Base-by-base conservation (phyloP, 2,113 vertebrate genomes). In the Thryonomys swinderianus region DNA sequence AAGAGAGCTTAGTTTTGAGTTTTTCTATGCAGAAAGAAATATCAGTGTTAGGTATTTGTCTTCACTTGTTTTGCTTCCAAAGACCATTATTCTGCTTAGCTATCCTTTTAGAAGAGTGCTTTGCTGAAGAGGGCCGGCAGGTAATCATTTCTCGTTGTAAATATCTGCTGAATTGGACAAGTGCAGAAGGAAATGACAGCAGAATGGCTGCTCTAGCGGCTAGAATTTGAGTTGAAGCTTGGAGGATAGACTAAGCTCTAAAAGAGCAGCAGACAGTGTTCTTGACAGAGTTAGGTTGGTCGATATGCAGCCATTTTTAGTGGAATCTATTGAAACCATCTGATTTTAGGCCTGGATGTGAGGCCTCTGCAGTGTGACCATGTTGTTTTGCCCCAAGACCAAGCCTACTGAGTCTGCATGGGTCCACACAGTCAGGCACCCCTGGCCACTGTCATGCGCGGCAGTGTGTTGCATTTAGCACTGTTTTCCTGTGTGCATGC, bases 1-100 rank as follows among this genome's bases (percentile, higher is more conserved):
- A 78, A 90, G 95, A 64, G 74, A 57, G 76, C 34, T 2, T 81
- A 94, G 71, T 92, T 97, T 62, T 88, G 88, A 59, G 59, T 37
- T 93, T 96, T 37, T 92, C 48, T 78, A 14, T 82, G 91, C 59
- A 91, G 23, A 95, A 90, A 76, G 64, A 94, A 95, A 78, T 82
- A 74, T 85, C 84, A 67, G 59, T 79, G 85, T 94, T 88, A 95
- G 73, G 55, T 42, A 14, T 88, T 90, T 82, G 20, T 88, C 69
- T 42, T 93, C 10, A 55, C 40, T 78, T 69, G 30, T 74, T 83
- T 92, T 78, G 69, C 37, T 90, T 90, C 73, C 55, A 10, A 74
- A 93, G 90, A 84, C 64, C n/a, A 17, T 94, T 94, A 55, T 71
- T 94, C 87, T 94, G 80, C 69, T 59, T 45, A 80, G 85, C 83